Evolutionary conservation across 2,888 invertebrate species (phyloP).

Genomic region (Disparrhopalites patrizii): DNA sequence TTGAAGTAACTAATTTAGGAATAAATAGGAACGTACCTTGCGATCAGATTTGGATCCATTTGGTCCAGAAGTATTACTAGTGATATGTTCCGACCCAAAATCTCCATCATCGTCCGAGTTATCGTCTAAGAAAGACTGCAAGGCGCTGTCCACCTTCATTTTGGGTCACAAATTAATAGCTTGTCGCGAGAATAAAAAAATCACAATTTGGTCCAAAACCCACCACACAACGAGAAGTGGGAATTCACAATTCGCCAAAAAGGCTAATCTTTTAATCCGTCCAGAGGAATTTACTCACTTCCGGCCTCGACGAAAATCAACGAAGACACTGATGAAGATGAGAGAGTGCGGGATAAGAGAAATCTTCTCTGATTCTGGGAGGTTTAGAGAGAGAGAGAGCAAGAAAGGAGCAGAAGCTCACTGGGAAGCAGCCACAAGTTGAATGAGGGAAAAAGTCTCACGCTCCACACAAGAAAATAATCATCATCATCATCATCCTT

Average conservation of each 20-base stretch:
- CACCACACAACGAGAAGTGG: too few relatives aligned
- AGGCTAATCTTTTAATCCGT: too few relatives aligned
- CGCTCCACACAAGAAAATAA: too few relatives aligned
- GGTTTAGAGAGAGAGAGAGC: too few relatives aligned
- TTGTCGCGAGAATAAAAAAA: too few relatives aligned
- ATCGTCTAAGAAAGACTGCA: slow-evolving; percentile 23
- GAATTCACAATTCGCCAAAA: background rate
- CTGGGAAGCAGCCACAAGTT: slow-evolving; percentile 10
- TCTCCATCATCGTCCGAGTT: slow-evolving; percentile 14
- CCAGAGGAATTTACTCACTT: too few relatives aligned
- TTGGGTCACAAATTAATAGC: too few relatives aligned
- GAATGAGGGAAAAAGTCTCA: slow-evolving; percentile 11
- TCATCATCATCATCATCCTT: too few relatives aligned
- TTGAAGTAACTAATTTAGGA: slow-evolving; percentile 1
- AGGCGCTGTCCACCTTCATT: slow-evolving; percentile 39
- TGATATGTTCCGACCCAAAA: slow-evolving; percentile 21
- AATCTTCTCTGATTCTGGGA: too few relatives aligned
- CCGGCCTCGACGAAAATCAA: too few relatives aligned
- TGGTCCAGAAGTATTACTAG: background rate
- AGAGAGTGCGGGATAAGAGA: too few relatives aligned
- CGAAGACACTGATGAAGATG: background rate
- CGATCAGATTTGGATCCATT: slow-evolving; percentile 30
- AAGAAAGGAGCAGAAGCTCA: background rate
- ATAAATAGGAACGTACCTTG: slow-evolving; percentile 33
- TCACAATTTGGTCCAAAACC: too few relatives aligned